phyloP scores from a whole-genome alignment of 2,113 vertebrate genomes.

The Cyprinodon variegatus region DNA sequence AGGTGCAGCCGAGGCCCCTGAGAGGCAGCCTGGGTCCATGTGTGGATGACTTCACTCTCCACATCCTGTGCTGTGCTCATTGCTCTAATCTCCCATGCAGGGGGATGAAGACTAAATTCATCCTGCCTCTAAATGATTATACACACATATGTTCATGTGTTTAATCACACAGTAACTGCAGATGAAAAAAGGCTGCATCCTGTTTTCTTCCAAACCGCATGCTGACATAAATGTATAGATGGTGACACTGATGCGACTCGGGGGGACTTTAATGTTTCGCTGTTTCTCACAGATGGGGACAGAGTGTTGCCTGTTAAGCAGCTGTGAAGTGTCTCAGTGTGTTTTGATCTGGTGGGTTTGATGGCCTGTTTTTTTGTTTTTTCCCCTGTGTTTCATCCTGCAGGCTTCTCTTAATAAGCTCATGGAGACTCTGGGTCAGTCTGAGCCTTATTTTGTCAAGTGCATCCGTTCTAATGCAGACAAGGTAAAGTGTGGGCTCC shows the following conservation, averaged over 20 bases:
- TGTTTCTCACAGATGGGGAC: conserved; percentile 15
- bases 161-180: conserved; percentile 25
- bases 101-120: conserved; percentile 67
- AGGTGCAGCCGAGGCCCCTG: conserved; percentile 47
- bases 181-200: conserved; percentile 7
- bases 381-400: conserved; percentile 29
- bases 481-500: conserved; percentile 82
- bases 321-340: background rate
- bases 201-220: conserved; percentile 5
- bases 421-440: conserved; percentile 97
- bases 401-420: conserved; percentile 96
- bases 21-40: conserved; percentile 54
- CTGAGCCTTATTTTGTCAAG: conserved; percentile 98
- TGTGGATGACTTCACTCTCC: conserved; percentile 82
- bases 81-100: conserved; percentile 74
- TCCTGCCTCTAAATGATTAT: conserved; percentile 64
- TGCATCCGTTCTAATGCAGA: conserved; percentile 98
- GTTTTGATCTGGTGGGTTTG: background rate
- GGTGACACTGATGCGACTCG: conserved; percentile 8
- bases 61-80: conserved; percentile 80
- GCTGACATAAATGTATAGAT: conserved; percentile 7
- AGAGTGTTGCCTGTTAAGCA: conserved; percentile 16
- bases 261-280: conserved; percentile 16
- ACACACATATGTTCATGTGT: conserved; percentile 37
- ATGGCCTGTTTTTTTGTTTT: conserved; percentile 2